Percentiles rank a stretch among this genome's conserved stretches.
These are phyloP conservation scores for Muntiacus muntjak DNA, from an alignment of 2,113 vertebrate species.

Conservation along the genomic window DNA sequence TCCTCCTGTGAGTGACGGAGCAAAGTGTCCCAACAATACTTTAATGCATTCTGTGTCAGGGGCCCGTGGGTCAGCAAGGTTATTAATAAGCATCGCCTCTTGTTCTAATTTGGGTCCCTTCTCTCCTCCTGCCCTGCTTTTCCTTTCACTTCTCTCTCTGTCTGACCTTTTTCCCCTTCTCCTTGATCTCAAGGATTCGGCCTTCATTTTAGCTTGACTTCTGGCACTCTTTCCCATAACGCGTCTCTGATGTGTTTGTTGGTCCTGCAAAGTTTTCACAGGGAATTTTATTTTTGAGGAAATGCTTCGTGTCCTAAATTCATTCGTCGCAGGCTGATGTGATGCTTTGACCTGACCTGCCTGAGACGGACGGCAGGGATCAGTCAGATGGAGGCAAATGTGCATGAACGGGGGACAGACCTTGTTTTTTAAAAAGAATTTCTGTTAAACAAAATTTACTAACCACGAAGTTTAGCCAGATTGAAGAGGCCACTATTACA, in stretches of 20 bases:
- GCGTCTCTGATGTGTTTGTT: neutral
- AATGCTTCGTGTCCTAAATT: neutral
- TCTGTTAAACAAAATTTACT: neutral
- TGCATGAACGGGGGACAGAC: neutral
- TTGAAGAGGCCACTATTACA: neutral
- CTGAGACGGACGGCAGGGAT: neutral
- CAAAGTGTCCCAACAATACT: conserved; percentile 58
- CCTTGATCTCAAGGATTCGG: neutral
- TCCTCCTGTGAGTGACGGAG: conserved; percentile 36
- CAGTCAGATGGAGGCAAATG: neutral
- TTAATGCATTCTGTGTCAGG: conserved; percentile 60
- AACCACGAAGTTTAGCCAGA: neutral
- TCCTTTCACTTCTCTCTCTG: conserved; percentile 10
- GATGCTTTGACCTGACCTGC: neutral
- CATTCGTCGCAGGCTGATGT: neutral
- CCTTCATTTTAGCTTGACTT: neutral
- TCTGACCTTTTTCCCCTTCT: conserved; percentile 56
- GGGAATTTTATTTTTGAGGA: conserved; percentile 33
- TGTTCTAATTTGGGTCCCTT: conserved; percentile 63
- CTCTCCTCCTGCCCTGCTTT: conserved; percentile 65
- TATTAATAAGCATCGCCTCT: conserved; percentile 70
- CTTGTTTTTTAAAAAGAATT: neutral
- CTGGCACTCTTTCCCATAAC: neutral
- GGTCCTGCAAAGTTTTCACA: neutral
- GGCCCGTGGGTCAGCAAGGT: conserved; percentile 73